Conservation (phyloP, 2,797 vertebrate genomes). For the Gallinago nigripennis region DNA sequence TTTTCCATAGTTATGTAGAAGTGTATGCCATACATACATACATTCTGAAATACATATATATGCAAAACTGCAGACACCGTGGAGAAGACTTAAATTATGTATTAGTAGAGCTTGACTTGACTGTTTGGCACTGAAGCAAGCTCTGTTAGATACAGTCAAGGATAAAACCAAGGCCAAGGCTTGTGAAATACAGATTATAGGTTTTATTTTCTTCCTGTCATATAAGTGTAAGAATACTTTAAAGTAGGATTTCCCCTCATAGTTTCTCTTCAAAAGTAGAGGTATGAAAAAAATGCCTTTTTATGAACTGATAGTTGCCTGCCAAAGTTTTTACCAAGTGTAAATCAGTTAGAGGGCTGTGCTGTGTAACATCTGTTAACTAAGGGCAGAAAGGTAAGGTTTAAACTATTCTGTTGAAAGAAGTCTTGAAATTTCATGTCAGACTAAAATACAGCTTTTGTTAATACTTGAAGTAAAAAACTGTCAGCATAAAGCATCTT, state of each 20-base stretch:
- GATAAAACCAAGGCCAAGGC: slow-evolving; percentile 27
- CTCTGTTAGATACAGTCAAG: slow-evolving; percentile 49
- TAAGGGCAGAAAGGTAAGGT: not conserved
- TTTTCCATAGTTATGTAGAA: not conserved
- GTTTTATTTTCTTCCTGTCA: not conserved
- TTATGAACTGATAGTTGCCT: not conserved
- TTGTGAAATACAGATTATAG: slow-evolving; percentile 48
- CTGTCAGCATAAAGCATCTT: slow-evolving; percentile 1
- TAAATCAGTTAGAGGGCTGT: not conserved
- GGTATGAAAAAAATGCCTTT: not conserved
- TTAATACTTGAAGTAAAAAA: not conserved
- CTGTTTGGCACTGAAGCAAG: slow-evolving; percentile 27
- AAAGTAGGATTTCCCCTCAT: not conserved
- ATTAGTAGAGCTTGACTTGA: slow-evolving; percentile 33
- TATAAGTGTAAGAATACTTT: not conserved
- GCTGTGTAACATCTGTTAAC: not conserved
- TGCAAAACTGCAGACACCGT: not conserved
- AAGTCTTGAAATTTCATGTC: not conserved
- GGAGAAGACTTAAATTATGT: slow-evolving; percentile 2
- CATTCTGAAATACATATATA: not conserved
- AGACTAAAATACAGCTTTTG: not conserved
- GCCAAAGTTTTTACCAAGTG: not conserved
- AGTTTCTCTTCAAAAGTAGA: not conserved
- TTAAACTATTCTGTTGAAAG: not conserved
- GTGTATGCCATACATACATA: not conserved